phyloP scores from a whole-genome alignment of 2,888 invertebrate genomes.

The Drosophila anomelani region DNA sequence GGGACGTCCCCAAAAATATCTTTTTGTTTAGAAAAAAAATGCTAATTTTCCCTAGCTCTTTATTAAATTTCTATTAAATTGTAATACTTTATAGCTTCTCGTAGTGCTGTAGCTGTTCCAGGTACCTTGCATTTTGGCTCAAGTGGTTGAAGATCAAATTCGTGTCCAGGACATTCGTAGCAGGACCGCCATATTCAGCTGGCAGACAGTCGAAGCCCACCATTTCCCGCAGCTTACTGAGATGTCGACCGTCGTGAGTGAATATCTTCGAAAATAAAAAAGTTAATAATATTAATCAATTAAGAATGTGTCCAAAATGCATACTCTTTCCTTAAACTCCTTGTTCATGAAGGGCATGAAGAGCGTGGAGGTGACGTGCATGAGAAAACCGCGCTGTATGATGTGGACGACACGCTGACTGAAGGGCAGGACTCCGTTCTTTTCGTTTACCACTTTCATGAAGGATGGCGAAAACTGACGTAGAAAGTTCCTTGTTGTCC shows the following conservation, averaged over 20 bases:
- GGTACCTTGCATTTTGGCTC: constrained; percentile 70
- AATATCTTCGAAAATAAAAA: constrained; percentile 62
- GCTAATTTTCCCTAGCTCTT: background rate
- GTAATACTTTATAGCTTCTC: constrained; percentile 51
- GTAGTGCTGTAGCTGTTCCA: constrained; percentile 77
- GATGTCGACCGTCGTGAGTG: constrained; percentile 81
- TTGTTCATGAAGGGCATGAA: constrained; percentile 82
- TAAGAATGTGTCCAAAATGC: background rate
- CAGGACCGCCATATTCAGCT: constrained; percentile 81
- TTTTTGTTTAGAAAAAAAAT: background rate
- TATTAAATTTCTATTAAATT: background rate
- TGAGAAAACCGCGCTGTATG: constrained; percentile 80
- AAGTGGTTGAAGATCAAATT: constrained; percentile 78
- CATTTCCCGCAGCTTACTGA: constrained; percentile 79
- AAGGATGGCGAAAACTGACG: constrained; percentile 75
- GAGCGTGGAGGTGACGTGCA: constrained; percentile 78
- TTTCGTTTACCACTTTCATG: constrained; percentile 79
- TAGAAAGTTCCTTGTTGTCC: constrained; percentile 78
- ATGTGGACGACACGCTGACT: constrained; percentile 80
- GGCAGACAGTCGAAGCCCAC: constrained; percentile 81
- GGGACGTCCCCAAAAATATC: background rate
- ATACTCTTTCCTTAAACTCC: constrained; percentile 79
- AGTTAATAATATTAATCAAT: background rate
- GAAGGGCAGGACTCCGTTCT: constrained; percentile 79
- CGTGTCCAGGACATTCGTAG: constrained; percentile 74